phyloP scores from a whole-genome alignment of 1,140 invertebrate genomes.

The Streblospio benedicti region DNA sequence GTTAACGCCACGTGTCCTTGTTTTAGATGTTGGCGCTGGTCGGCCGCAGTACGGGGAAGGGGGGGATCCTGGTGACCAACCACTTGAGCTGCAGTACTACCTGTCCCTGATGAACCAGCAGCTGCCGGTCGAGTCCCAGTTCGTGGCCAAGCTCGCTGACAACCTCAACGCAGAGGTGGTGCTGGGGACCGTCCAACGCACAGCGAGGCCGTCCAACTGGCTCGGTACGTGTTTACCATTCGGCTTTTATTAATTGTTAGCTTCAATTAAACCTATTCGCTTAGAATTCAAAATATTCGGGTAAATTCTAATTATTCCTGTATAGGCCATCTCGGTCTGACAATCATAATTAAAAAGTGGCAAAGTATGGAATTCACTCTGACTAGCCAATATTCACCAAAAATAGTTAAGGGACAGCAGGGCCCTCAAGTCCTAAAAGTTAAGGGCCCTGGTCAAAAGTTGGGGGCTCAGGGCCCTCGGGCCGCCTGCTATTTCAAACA shows the following conservation, averaged over 20 bases:
- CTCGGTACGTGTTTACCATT: conserved; percentile 53
- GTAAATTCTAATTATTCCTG: neutral
- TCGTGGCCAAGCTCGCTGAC: conserved; percentile 69
- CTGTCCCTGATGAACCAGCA: conserved; percentile 96
- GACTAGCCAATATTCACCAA: too few relatives aligned
- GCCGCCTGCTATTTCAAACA: too few relatives aligned
- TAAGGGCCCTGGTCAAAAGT: too few relatives aligned
- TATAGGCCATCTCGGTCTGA: too few relatives aligned
- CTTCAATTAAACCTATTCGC: conserved; percentile 59
- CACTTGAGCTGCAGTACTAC: conserved; percentile 97
- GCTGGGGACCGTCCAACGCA: conserved; percentile 87
- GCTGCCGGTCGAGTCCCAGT: conserved; percentile 56
- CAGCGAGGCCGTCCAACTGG: conserved; percentile 91
- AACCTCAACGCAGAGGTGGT: conserved; percentile 98
- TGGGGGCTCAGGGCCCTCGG: too few relatives aligned
- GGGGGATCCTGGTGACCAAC: conserved; percentile 97
- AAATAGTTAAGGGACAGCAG: too few relatives aligned
- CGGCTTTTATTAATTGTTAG: conserved; percentile 86
- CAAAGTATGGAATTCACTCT: too few relatives aligned
- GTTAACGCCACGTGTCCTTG: too few relatives aligned
- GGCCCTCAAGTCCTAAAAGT: too few relatives aligned
- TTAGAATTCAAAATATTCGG: too few relatives aligned
- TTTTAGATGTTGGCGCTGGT: conserved; percentile 84
- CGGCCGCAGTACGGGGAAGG: conserved; percentile 98
- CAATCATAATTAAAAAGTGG: too few relatives aligned